Evolutionary conservation across 1,140 invertebrate genomes (phyloP).

Genomic region (Hirudo medicinalis): DNA sequence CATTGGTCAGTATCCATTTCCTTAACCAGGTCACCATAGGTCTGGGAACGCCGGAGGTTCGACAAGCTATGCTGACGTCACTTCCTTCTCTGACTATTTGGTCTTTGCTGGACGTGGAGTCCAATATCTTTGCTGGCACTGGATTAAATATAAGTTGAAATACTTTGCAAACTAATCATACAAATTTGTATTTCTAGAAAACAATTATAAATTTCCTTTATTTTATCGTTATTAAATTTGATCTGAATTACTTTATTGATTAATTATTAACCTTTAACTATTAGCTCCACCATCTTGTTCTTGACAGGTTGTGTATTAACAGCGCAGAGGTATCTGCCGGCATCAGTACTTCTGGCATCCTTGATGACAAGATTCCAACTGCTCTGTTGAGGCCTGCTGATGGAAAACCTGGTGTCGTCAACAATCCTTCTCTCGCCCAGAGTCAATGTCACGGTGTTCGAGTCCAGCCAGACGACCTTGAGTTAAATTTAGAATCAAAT

Average conservation of each 20-base stretch:
- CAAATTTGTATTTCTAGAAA: not conserved
- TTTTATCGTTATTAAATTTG: too few relatives aligned
- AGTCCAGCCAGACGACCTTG: conserved; percentile 36
- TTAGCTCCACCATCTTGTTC: conserved; percentile 33
- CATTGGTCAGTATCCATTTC: conserved; percentile 21
- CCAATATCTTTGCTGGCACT: conserved; percentile 24
- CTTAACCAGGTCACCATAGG: conserved; percentile 35
- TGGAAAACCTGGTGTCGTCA: conserved; percentile 32
- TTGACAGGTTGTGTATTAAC: conserved; percentile 36
- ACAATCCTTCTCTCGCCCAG: conserved; percentile 30
- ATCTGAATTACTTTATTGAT: not conserved
- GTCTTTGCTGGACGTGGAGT: conserved; percentile 22
- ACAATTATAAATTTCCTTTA: too few relatives aligned
- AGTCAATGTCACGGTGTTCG: conserved; percentile 29
- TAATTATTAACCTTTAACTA: conserved; percentile 30
- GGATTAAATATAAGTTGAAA: not conserved
- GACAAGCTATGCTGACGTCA: conserved; percentile 33
- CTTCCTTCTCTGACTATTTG: conserved; percentile 28
- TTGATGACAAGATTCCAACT: conserved; percentile 35
- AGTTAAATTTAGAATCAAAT: not conserved
- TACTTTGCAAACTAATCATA: not conserved
- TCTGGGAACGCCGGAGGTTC: conserved; percentile 32
- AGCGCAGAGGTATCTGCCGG: conserved; percentile 33
- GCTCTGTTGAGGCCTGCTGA: conserved; percentile 31
- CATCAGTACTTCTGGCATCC: conserved; percentile 29